Base-by-base conservation (phyloP, 2,113 vertebrate genomes). In the Rostratula benghalensis region DNA sequence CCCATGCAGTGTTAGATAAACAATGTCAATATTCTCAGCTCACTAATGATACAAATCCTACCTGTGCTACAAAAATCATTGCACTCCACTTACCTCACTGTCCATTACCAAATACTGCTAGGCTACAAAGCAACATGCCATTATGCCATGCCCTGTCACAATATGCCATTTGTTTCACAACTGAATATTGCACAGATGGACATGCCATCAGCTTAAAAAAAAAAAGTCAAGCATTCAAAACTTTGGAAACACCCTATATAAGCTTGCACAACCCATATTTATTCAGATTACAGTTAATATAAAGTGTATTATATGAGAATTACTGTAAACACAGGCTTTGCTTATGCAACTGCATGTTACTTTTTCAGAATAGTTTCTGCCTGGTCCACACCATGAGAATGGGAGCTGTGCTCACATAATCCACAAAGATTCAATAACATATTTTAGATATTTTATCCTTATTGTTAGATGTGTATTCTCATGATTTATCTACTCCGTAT, bases 11-110 rank as follows among this genome's bases (percentile, higher is more conserved):
- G 5, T 20, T 45, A 2, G 3, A 3, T 3, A 15, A 4, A 1
- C 25, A 4, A 0, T 4, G 17, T 6, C 28, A 3, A 0, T 25
- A 4, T 10, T 10, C 3, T 2, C 48, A 3, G 17, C 2, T 0
- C 20, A 1, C 21, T 14, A 1, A 2, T 12, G 56, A 14, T 4
- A 22, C 7, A 1, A 0, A 0, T 24, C 0, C 3, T 6, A 3
- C 20, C 27, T 19, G 21, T 4, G 45, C 41, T 39, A 10, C 67
- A 28, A 6, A 43, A 51, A 21, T 2, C 35, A 10, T 11, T 12
- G 59, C 4, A 0, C 30, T 6, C 2, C 11, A 0, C n/a, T 75
- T 56, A 3, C 57, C 61, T 48, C 86, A 39, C 70, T 0, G 0
- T 21, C 59, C 28, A n/a, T 90, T 83, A 41, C 54, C 75, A 48